Evolutionary conservation across 2,888 invertebrate genomes (phyloP).

Genomic region (Drosophila siamana): DNA sequence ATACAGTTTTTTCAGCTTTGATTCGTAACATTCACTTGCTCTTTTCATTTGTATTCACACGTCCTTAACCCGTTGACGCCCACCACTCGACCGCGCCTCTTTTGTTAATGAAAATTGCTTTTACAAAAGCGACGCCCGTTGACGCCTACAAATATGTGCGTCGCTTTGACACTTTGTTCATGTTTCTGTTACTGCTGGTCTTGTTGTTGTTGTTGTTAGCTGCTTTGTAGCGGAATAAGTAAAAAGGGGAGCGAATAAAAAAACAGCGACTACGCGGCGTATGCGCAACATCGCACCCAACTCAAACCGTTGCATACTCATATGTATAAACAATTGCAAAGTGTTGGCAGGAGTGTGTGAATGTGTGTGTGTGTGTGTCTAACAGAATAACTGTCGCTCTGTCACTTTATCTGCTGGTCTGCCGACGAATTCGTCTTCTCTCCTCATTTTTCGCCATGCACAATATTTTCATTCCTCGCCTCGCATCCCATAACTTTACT

Average conservation of each 20-base stretch:
- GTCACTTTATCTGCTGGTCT: slow-evolving; percentile 49
- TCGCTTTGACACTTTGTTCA: slow-evolving; percentile 59
- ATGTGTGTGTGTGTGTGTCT: slow-evolving; percentile 13
- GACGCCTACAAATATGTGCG: slow-evolving; percentile 72
- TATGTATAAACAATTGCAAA: slow-evolving; percentile 51
- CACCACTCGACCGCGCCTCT: slow-evolving; percentile 43
- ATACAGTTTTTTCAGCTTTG: slow-evolving; percentile 5
- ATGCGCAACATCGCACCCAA: slow-evolving; percentile 51
- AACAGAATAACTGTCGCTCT: slow-evolving; percentile 43
- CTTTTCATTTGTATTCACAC: slow-evolving; percentile 57
- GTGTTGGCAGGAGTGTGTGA: slow-evolving; percentile 13
- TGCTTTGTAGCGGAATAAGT: slow-evolving; percentile 35
- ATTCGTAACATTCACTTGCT: slow-evolving; percentile 42
- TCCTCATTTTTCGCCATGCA: slow-evolving; percentile 22
- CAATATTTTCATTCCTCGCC: slow-evolving; percentile 2
- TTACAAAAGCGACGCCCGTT: slow-evolving; percentile 59
- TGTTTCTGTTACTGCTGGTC: slow-evolving; percentile 25
- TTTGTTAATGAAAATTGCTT: slow-evolving; percentile 75
- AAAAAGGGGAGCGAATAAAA: slow-evolving; percentile 17
- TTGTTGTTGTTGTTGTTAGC: slow-evolving; percentile 35
- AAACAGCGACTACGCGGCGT: slow-evolving; percentile 56
- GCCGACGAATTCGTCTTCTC: slow-evolving; percentile 47
- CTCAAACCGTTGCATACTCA: slow-evolving; percentile 36
- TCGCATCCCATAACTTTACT: slow-evolving; percentile 18
- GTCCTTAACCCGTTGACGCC: slow-evolving; percentile 56